phyloP scores from a whole-genome alignment of 1,140 invertebrate genomes.

The Calosoma granatense region DNA sequence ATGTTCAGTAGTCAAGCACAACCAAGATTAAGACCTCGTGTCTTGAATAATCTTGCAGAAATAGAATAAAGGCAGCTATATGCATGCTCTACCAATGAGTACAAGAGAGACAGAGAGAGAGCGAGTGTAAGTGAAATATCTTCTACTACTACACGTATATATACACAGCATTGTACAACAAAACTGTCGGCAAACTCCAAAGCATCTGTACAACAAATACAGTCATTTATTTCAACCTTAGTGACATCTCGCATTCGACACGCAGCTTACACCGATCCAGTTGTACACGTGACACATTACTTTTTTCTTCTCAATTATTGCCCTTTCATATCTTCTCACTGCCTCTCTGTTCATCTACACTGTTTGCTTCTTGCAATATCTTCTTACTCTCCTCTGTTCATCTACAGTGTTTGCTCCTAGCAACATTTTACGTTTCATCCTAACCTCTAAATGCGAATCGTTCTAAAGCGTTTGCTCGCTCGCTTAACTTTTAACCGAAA shows the following conservation, averaged over 20 bases:
- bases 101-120: not conserved
- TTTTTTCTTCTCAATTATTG: not conserved
- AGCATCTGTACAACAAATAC: not conserved
- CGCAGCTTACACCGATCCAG: not conserved
- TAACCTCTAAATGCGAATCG: not conserved
- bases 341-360: too few relatives aligned
- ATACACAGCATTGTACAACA: too few relatives aligned
- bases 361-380: not conserved
- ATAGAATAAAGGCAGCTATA: not conserved
- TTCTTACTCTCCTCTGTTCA: too few relatives aligned
- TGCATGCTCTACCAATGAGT: too few relatives aligned
- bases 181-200: not conserved
- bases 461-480: not conserved
- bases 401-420: not conserved
- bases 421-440: too few relatives aligned
- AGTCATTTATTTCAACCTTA: slow-evolving; percentile 8
- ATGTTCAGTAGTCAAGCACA: not conserved
- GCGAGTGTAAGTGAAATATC: not conserved
- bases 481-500: not conserved
- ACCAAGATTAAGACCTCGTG: not conserved
- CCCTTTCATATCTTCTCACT: too few relatives aligned
- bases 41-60: not conserved
- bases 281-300: not conserved
- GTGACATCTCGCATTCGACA: slow-evolving; percentile 3
- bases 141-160: not conserved